These are phyloP conservation scores for Endomychus coccineus DNA, from an alignment of 2,888 invertebrate species.

Conservation along the genomic window DNA sequence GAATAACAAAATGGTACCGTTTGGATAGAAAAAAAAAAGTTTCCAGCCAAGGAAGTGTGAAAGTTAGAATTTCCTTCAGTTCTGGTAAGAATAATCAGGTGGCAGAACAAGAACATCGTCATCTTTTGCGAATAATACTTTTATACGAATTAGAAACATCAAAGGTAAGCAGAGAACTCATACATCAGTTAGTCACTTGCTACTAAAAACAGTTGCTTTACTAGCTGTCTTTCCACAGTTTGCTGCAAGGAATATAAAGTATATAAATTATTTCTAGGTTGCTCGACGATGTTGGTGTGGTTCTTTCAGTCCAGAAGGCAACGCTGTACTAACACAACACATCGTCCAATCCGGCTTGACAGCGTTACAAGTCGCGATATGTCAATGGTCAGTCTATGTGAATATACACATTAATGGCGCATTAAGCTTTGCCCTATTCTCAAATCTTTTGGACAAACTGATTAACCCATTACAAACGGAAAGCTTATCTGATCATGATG, in stretches of 20 bases:
- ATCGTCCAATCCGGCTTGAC: slow-evolving; percentile 87
- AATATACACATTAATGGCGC: slow-evolving; percentile 75
- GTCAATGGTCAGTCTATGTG: slow-evolving; percentile 74
- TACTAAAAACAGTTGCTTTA: no score
- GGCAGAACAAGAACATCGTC: slow-evolving; percentile 76
- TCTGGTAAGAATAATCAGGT: slow-evolving; percentile 80
- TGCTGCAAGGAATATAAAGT: no score
- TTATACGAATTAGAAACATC: slow-evolving; percentile 73
- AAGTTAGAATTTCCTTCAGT: slow-evolving; percentile 75
- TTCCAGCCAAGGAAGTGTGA: slow-evolving; percentile 80
- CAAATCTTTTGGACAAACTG: slow-evolving; percentile 64
- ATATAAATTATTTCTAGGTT: slow-evolving; percentile 6
- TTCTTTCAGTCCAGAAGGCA: slow-evolving; percentile 72
- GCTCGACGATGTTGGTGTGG: slow-evolving; percentile 77
- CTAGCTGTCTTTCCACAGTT: background rate
- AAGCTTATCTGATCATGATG: slow-evolving; percentile 49
- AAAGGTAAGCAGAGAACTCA: no score
- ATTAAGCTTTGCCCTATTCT: slow-evolving; percentile 73
- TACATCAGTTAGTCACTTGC: no score
- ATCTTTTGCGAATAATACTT: slow-evolving; percentile 67
- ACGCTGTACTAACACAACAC: slow-evolving; percentile 85
- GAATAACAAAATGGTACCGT: slow-evolving; percentile 85
- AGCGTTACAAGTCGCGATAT: slow-evolving; percentile 57
- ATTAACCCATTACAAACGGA: slow-evolving; percentile 43
- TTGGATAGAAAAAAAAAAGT: slow-evolving; percentile 78